Base-by-base conservation (phyloP, 2,113 vertebrate genomes). In the Stegastes partitus region DNA sequence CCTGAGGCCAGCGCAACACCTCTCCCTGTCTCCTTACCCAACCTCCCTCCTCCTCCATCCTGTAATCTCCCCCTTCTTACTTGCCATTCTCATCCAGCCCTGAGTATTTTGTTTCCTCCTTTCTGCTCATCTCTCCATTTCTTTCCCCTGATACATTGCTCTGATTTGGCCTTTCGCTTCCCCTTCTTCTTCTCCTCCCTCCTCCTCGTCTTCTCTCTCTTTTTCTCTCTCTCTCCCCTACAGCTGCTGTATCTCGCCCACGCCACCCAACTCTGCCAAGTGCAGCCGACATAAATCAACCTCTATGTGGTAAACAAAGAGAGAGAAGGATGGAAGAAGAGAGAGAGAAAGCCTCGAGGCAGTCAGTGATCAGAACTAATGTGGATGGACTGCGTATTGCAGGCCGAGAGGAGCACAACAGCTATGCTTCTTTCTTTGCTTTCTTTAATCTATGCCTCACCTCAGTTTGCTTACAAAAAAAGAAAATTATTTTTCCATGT, bases 281-380 rank as follows among this genome's bases (percentile, higher is more conserved):
- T 84, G 84, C 88, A 90, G 87, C 85, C 55, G 83, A 89, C 89
- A 91, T 91, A 93, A 93, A 92, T 93, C 92, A 92, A 91, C 78
- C 79, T 88, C 88, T 90, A 80, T 61, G 79, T 89, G 85, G 91
- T 91, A 91, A 93, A 93, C 87, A 91, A 90, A 89, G 87, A 84
- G 71, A 76, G 37, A 54, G 55, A 50, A 23, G 15, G 49, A 49
- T n/a, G 42, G 76, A 56, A 39, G 56, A 3, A 59, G 77, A 69
- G 64, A 75, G 77, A 69, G 74, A 75, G 82, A 68, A 54, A 73
- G 87, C 88, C 88, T 80, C 0, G 59, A 90, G 90, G 89, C 87
- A 89, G 89, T 65, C 85, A 85, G 78, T 87, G 89, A 94, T 91
- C 91, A 88, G 87, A 89, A 93, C 83, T 91, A 94, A 91, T 89